A percentile compares a stretch with the other conserved stretches of the same genome.
phyloP scores from a whole-genome alignment of 2,888 invertebrate species.

The Nephrocerus scutellatus region DNA sequence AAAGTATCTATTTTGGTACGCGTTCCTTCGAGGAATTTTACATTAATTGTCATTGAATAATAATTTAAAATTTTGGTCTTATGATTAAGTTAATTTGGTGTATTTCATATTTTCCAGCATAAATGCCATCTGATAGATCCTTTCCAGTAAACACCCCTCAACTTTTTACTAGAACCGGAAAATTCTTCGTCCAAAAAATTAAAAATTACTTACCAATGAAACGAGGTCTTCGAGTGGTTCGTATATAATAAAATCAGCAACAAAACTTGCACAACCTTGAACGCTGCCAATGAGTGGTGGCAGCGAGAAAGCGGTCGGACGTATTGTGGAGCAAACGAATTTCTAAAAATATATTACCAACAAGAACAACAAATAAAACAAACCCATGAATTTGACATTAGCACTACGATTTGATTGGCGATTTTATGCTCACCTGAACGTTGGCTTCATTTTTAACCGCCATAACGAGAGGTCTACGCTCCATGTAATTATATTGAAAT shows the following conservation, averaged over 20 bases:
- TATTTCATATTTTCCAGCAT: no score
- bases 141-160: no score
- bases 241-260: slow-evolving; percentile 70
- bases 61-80: no score
- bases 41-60: no score
- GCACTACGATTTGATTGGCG: no score
- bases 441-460: slow-evolving; percentile 71
- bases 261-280: slow-evolving; percentile 65
- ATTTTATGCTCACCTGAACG: slow-evolving; percentile 56
- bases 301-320: slow-evolving; percentile 69
- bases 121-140: no score
- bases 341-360: slow-evolving; percentile 54
- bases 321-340: slow-evolving; percentile 78
- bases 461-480: slow-evolving; percentile 60
- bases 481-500: slow-evolving; percentile 53
- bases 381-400: no score
- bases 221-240: slow-evolving; percentile 62
- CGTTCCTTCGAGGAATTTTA: no score
- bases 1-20: no score
- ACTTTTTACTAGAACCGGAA: no score
- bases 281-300: slow-evolving; percentile 57
- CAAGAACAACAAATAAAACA: slow-evolving; percentile 7
- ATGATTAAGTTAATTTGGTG: no score
- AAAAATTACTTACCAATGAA: slow-evolving; percentile 58
- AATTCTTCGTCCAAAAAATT: no score